phyloP scores from a whole-genome alignment of 2,797 vertebrate genomes.

The Ctenochaetus hawaiiensis region DNA sequence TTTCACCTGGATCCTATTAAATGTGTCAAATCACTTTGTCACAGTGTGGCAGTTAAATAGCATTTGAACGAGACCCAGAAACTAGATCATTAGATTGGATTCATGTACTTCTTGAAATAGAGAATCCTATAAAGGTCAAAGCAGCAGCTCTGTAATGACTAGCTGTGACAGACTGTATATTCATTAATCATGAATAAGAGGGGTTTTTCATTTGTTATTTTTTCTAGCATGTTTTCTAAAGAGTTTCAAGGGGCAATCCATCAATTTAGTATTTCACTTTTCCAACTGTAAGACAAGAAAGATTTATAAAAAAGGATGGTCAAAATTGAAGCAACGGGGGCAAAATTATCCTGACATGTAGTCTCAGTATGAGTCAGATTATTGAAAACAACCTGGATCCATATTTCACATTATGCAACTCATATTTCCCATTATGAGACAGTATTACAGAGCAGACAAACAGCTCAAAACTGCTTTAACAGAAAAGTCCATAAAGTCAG shows the following conservation, averaged over 20 bases:
- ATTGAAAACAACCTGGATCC: too few species aligned
- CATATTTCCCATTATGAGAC: too few species aligned
- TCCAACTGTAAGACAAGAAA: background rate
- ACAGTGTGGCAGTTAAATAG: background rate
- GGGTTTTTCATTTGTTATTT: background rate
- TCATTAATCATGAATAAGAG: background rate
- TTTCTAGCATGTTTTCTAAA: background rate
- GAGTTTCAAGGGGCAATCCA: background rate
- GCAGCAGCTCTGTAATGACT: background rate
- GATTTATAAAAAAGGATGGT: too few species aligned
- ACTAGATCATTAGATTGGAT: background rate
- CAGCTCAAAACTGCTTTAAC: too few species aligned
- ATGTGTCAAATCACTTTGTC: conserved; percentile 13
- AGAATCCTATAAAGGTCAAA: conserved; percentile 4
- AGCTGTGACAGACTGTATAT: background rate
- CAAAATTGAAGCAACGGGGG: background rate
- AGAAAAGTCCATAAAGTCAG: too few species aligned
- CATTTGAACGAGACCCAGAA: background rate
- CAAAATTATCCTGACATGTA: too few species aligned
- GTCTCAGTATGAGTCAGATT: too few species aligned
- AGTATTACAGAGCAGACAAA: too few species aligned
- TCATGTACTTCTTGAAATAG: background rate
- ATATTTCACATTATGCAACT: too few species aligned
- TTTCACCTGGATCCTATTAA: conserved; percentile 4
- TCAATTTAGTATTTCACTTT: background rate